A percentile compares a stretch with the other conserved stretches of the same genome.
Conservation (phyloP, 2,113 vertebrate species). For the Clupea harengus region DNA sequence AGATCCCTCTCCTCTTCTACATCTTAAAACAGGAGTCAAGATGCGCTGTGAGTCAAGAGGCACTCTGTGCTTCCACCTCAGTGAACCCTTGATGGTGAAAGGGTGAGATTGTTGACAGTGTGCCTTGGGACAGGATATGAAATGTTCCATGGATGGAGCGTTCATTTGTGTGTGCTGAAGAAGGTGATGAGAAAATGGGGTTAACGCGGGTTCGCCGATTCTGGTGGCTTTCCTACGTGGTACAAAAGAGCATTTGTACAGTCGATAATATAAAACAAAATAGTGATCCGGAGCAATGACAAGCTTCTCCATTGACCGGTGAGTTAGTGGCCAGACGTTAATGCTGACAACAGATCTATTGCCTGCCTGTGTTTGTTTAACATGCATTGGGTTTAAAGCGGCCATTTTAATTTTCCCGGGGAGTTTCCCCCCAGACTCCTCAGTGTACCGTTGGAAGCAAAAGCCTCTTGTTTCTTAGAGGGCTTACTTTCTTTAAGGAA, state of each 20-base stretch:
- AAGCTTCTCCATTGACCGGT: background rate
- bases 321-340: background rate
- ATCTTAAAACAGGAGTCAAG: background rate
- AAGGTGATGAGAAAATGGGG: background rate
- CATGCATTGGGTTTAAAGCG: slow-evolving; percentile 7
- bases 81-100: background rate
- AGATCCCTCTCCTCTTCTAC: background rate
- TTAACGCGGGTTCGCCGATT: background rate
- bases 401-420: slow-evolving; percentile 20
- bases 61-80: background rate
- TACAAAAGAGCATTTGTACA: background rate
- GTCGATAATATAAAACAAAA: background rate
- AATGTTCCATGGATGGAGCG: background rate
- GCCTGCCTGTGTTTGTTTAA: slow-evolving; percentile 27
- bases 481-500: background rate
- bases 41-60: background rate
- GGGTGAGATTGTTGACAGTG: background rate
- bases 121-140: background rate
- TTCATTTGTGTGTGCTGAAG: background rate
- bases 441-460: background rate
- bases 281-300: background rate
- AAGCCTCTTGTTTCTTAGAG: background rate
- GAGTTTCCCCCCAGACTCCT: background rate
- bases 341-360: slow-evolving; percentile 9
- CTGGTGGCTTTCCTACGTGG: background rate